These are phyloP conservation scores for Galago senegalensis DNA, from an alignment of 2,797 vertebrate genomes.

Conservation along the genomic window DNA sequence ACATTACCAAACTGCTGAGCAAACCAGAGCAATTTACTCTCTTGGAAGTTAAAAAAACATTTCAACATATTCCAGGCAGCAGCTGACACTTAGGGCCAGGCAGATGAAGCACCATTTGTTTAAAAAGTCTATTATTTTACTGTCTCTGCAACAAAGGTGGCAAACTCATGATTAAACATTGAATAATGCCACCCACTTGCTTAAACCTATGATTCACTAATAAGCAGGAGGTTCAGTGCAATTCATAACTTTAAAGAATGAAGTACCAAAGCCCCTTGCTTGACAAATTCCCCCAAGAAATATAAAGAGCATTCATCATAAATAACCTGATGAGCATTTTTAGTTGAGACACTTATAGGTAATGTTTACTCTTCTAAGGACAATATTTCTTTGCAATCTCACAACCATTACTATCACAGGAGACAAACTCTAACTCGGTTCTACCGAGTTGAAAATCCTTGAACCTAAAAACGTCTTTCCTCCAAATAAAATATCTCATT, in stretches of 20 bases:
- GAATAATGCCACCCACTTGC: slow-evolving; percentile 75
- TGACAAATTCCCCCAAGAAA: slow-evolving; percentile 47
- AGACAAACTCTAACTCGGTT: slow-evolving; percentile 84
- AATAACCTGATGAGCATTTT: background rate
- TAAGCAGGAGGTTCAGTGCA: slow-evolving; percentile 72
- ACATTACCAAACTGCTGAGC: slow-evolving; percentile 7
- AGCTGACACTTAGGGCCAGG: slow-evolving; percentile 52
- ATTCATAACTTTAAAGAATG: slow-evolving; percentile 78
- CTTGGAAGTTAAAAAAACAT: slow-evolving; percentile 60
- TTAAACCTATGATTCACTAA: slow-evolving; percentile 79
- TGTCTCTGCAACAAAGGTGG: slow-evolving; percentile 67
- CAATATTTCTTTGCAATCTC: slow-evolving; percentile 52
- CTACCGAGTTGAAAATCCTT: slow-evolving; percentile 59
- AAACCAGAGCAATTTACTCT: slow-evolving; percentile 69
- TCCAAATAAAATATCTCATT: background rate
- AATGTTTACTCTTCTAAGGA: background rate
- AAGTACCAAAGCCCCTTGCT: slow-evolving; percentile 52
- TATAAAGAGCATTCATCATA: background rate
- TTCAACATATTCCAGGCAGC: slow-evolving; percentile 60
- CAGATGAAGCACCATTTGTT: slow-evolving; percentile 67
- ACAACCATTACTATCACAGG: slow-evolving; percentile 75
- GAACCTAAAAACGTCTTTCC: slow-evolving; percentile 25
- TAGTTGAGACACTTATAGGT: background rate
- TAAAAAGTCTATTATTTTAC: slow-evolving; percentile 71
- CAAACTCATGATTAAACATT: slow-evolving; percentile 70